Evolutionary conservation across 2,113 vertebrate genomes (phyloP).

Genomic region (Rutilus rutilus): DNA sequence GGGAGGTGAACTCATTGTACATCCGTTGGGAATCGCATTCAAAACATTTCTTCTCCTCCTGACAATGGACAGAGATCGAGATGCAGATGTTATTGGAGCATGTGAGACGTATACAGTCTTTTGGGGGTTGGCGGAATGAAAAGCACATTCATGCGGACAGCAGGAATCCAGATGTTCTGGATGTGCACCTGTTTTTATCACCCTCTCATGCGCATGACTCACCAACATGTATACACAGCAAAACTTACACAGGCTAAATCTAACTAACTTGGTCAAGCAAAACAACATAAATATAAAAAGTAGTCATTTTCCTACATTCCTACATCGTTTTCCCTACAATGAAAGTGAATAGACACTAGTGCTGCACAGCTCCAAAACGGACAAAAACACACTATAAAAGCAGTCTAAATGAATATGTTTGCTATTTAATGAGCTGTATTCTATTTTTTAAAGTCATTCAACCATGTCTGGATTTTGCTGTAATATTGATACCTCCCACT

Average conservation of each 20-base stretch:
- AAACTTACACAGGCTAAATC: neutral
- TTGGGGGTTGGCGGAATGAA: constrained; percentile 49
- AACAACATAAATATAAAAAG: neutral
- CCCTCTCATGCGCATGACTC: constrained; percentile 4
- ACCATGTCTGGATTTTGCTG: neutral
- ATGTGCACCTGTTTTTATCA: constrained; percentile 38
- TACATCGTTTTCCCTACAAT: neutral
- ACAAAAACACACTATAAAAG: neutral
- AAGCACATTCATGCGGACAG: constrained; percentile 60
- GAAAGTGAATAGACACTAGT: neutral
- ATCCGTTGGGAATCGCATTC: constrained; percentile 81
- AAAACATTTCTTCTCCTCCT: constrained; percentile 91
- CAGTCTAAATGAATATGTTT: neutral
- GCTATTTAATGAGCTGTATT: neutral
- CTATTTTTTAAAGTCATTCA: neutral
- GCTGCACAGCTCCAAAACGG: neutral
- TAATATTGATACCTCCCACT: neutral
- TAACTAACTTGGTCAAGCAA: neutral
- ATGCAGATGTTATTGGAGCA: constrained; percentile 19
- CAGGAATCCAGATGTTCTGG: constrained; percentile 51
- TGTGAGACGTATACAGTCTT: constrained; percentile 37
- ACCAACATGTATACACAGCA: constrained; percentile 23
- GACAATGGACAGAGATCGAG: constrained; percentile 68
- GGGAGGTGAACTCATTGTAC: constrained; percentile 78
- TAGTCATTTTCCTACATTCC: too few relatives aligned